phyloP scores from a whole-genome alignment of 2,113 vertebrate genomes.

The Andinoacara biseriatus region DNA sequence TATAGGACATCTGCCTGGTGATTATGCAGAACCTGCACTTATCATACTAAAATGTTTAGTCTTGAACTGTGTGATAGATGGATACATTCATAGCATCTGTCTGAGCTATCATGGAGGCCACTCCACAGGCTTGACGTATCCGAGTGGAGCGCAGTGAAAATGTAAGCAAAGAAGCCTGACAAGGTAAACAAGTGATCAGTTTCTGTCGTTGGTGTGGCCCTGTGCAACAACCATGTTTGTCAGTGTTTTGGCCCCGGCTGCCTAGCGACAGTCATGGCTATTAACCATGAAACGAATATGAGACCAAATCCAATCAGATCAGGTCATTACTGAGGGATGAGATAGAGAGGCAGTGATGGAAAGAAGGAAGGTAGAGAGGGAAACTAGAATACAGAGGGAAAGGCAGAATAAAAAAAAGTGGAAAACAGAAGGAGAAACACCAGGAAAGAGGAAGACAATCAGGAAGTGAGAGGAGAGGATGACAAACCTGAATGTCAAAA shows the following conservation, averaged over 20 bases:
- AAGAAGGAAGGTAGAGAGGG: neutral
- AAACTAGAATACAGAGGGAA: neutral
- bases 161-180: slow-evolving; percentile 44
- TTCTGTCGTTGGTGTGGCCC: slow-evolving; percentile 12
- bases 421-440: neutral
- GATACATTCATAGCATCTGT: slow-evolving; percentile 15
- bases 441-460: neutral
- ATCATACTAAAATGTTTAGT: slow-evolving; percentile 4
- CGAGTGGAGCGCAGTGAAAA: slow-evolving; percentile 52
- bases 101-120: slow-evolving; percentile 30
- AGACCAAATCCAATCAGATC: slow-evolving; percentile 77
- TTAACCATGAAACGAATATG: slow-evolving; percentile 67
- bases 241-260: slow-evolving; percentile 61
- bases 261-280: slow-evolving; percentile 68
- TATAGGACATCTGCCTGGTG: slow-evolving; percentile 23
- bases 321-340: slow-evolving; percentile 68
- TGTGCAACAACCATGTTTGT: slow-evolving; percentile 53
- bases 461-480: neutral
- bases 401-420: neutral
- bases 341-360: slow-evolving; percentile 47
- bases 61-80: neutral
- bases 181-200: slow-evolving; percentile 54
- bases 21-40: slow-evolving; percentile 30
- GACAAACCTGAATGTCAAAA: neutral
- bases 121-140: slow-evolving; percentile 26